These are phyloP conservation scores for Hydrozoanthus gracilis DNA, from an alignment of 92 coral and sea anemone genomes.

Conservation along the genomic window DNA sequence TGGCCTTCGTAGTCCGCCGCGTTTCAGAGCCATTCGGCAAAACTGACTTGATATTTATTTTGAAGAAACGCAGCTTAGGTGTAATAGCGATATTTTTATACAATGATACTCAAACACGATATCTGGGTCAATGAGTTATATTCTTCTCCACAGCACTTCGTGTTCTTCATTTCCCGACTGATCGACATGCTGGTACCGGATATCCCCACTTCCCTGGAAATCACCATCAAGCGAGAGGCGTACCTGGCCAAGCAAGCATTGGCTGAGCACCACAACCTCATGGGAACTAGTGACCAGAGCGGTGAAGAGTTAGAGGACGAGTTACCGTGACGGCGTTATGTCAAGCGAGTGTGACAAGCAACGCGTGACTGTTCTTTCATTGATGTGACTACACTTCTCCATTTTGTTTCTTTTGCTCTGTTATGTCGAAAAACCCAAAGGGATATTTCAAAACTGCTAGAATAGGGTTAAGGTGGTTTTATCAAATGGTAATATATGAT, in stretches of 20 bases:
- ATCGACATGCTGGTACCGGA: conserved; percentile 97
- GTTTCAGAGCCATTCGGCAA: no score
- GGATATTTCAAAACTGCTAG: conserved; percentile 3
- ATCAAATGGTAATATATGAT: conserved; percentile 9
- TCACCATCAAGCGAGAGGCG: conserved; percentile 85
- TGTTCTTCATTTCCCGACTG: conserved; percentile 84
- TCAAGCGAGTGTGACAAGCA: conserved; percentile 20
- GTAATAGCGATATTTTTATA: neutral
- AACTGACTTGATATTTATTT: no score
- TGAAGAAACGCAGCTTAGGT: no score
- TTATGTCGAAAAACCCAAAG: neutral
- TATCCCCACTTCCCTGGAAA: conserved; percentile 86
- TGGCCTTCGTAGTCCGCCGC: no score
- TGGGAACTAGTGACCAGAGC: conserved; percentile 70
- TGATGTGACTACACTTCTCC: neutral
- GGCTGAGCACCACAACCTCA: conserved; percentile 89
- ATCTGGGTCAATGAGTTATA: neutral
- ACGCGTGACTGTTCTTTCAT: conserved; percentile 5
- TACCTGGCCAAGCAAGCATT: conserved; percentile 93
- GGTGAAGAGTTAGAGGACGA: conserved; percentile 47
- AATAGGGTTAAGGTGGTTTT: conserved; percentile 3
- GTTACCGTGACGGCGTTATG: conserved; percentile 12
- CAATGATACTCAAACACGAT: neutral
- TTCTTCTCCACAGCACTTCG: conserved; percentile 76
- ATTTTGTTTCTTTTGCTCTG: neutral